Conservation (phyloP, 2,797 vertebrate genomes). For the Pterois miles region DNA sequence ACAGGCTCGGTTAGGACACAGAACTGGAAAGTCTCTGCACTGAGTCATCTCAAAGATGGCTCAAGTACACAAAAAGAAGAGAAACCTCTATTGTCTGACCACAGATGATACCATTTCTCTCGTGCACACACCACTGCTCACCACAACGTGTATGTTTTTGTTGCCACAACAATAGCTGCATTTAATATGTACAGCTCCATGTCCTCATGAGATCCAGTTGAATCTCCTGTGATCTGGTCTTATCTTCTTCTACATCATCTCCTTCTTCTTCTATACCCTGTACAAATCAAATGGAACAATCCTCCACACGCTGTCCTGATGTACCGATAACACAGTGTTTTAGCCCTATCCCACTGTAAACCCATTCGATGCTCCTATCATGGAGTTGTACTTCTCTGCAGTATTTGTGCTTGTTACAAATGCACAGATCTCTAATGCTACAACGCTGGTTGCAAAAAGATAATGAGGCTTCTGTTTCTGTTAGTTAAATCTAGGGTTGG, state of each 20-base stretch:
- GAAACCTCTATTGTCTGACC: slow-evolving; percentile 41
- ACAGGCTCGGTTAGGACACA: slow-evolving; percentile 11
- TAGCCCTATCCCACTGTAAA: background rate
- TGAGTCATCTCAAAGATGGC: slow-evolving; percentile 37
- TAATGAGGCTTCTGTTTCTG: background rate
- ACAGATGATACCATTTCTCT: slow-evolving; percentile 24
- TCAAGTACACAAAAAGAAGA: slow-evolving; percentile 39
- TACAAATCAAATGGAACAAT: background rate
- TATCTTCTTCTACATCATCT: background rate
- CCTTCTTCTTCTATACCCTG: background rate
- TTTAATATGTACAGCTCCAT: background rate
- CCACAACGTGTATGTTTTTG: slow-evolving; percentile 1
- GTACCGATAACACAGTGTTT: background rate
- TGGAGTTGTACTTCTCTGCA: background rate
- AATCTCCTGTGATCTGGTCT: background rate
- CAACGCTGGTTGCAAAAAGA: background rate
- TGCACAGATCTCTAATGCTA: background rate
- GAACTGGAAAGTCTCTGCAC: slow-evolving; percentile 25
- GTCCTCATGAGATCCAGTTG: background rate
- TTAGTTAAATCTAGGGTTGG: background rate
- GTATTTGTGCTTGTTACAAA: background rate
- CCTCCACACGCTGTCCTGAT: background rate
- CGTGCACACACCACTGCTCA: background rate
- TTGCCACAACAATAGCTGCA: slow-evolving; percentile 7
- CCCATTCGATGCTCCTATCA: background rate